A percentile compares a stretch with the other conserved stretches of the same genome.
phyloP scores from a whole-genome alignment of 2,797 vertebrate species.

The Epinephelus awoara region DNA sequence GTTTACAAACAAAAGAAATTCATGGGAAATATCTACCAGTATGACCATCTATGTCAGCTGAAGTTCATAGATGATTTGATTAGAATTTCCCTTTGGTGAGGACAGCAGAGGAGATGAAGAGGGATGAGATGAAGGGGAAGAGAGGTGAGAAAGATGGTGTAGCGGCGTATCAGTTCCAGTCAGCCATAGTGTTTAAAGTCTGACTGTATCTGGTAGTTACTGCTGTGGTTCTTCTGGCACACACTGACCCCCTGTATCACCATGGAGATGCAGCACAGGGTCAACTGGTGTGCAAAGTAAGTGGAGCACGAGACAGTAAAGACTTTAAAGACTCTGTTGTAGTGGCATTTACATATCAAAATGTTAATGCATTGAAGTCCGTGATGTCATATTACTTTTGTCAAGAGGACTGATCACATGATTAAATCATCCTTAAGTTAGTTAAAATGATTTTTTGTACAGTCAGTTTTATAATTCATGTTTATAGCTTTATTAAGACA shows the following conservation, averaged over 20 bases:
- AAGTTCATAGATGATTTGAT: slow-evolving; percentile 41
- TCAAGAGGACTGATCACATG: not conserved
- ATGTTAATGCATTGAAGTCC: not conserved
- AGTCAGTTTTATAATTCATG: not conserved
- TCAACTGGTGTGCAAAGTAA: slow-evolving; percentile 46
- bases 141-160: slow-evolving; percentile 23
- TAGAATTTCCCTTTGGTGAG: slow-evolving; percentile 26
- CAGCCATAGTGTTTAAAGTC: slow-evolving; percentile 29
- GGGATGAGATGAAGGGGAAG: slow-evolving; percentile 29
- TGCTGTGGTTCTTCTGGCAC: slow-evolving; percentile 43
- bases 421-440: not conserved
- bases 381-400: not conserved
- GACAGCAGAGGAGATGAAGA: slow-evolving; percentile 30
- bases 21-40: slow-evolving; percentile 19
- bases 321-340: not conserved
- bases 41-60: slow-evolving; percentile 45
- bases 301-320: not conserved
- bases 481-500: not conserved
- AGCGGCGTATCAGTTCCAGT: slow-evolving; percentile 49
- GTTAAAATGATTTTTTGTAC: not conserved
- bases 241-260: slow-evolving; percentile 32
- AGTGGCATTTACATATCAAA: not conserved
- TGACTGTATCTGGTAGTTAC: slow-evolving; percentile 46
- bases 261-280: slow-evolving; percentile 43
- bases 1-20: slow-evolving; percentile 2